phyloP scores from a whole-genome alignment of 1,140 invertebrate genomes.

The Melanaphis sacchari region DNA sequence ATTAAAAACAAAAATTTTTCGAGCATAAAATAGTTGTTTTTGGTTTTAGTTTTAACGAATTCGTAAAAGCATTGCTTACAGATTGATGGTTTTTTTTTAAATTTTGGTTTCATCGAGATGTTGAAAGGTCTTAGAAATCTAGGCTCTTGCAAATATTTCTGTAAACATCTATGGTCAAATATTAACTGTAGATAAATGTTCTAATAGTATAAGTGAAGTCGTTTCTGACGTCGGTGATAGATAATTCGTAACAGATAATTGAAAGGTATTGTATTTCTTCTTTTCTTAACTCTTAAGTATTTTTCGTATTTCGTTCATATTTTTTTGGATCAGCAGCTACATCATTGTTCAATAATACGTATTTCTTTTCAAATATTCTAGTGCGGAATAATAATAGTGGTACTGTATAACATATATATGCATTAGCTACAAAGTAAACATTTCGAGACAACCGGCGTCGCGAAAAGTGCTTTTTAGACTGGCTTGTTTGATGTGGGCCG shows the following conservation, averaged over 20 bases:
- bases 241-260: background rate
- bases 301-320: background rate
- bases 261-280: background rate
- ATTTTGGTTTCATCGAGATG: background rate
- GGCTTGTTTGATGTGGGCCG: background rate
- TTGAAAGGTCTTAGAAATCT: background rate
- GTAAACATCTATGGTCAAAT: background rate
- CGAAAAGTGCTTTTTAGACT: background rate
- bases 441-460: background rate
- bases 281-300: background rate
- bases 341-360: background rate
- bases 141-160: background rate
- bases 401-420: background rate
- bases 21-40: background rate
- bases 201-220: background rate
- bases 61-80: background rate
- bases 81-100: background rate
- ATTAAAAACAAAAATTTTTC: no score
- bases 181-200: background rate
- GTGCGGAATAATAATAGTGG: background rate
- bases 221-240: background rate
- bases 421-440: background rate
- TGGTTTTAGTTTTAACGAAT: background rate
- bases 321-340: background rate
- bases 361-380: background rate